phyloP scores from a whole-genome alignment of 2,113 vertebrate genomes.

The Anas platyrhynchos region DNA sequence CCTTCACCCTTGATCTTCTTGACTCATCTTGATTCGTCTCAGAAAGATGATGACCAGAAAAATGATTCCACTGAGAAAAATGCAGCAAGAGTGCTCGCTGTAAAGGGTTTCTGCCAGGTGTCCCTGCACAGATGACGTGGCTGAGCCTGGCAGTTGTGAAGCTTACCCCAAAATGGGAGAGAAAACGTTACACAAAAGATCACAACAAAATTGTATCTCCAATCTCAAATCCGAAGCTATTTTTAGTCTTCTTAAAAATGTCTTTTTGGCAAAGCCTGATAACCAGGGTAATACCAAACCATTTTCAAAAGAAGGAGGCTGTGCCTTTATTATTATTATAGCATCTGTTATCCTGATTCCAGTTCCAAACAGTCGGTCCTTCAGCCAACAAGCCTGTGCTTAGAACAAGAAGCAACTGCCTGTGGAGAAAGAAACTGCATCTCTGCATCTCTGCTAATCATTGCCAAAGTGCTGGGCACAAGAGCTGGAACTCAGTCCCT shows the following conservation, averaged over 20 bases:
- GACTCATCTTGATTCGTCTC: not conserved
- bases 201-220: not conserved
- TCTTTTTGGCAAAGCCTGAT: not conserved
- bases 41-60: not conserved
- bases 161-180: no score
- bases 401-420: not conserved
- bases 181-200: not conserved
- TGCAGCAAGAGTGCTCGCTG: fast-evolving
- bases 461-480: not conserved
- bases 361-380: not conserved
- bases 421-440: not conserved
- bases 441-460: not conserved
- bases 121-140: not conserved
- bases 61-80: not conserved
- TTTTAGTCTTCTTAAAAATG: not conserved
- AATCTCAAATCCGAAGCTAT: not conserved
- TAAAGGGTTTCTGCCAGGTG: no score
- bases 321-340: not conserved
- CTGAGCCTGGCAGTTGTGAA: not conserved
- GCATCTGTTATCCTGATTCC: not conserved
- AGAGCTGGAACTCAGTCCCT: not conserved
- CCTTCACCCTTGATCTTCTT: not conserved
- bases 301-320: not conserved
- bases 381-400: not conserved
- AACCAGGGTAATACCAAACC: not conserved